Conservation (phyloP, 2,888 invertebrate species). For the Papilio protenor region DNA sequence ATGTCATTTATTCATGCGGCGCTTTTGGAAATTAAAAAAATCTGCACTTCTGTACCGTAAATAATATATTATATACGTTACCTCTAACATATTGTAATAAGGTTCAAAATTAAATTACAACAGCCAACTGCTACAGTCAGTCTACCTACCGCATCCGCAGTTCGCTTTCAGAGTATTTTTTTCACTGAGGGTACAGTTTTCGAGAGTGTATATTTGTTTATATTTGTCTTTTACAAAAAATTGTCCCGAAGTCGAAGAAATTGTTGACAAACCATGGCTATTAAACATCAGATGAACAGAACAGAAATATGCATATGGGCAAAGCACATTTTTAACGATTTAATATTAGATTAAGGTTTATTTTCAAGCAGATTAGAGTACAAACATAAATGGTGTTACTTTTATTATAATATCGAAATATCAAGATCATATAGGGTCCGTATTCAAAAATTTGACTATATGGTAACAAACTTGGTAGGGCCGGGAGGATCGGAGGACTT, state of each 20-base stretch:
- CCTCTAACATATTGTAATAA: neutral
- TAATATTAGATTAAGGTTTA: neutral
- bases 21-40: conserved; percentile 13
- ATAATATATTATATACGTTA: neutral
- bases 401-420: neutral
- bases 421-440: neutral
- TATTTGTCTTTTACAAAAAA: neutral
- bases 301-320: neutral
- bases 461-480: conserved; percentile 51
- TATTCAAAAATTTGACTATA: conserved; percentile 42
- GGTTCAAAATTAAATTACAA: neutral
- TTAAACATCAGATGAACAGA: neutral
- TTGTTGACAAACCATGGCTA: neutral
- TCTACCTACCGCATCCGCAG: neutral
- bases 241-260: neutral
- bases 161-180: neutral
- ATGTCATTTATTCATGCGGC: conserved; percentile 30
- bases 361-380: neutral
- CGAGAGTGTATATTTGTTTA: neutral
- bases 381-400: neutral
- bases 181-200: neutral
- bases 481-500: conserved; percentile 53
- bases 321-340: neutral
- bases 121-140: neutral
- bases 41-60: neutral